Base-by-base conservation (phyloP, 1,140 invertebrate genomes). In the Bombus confusus region DNA sequence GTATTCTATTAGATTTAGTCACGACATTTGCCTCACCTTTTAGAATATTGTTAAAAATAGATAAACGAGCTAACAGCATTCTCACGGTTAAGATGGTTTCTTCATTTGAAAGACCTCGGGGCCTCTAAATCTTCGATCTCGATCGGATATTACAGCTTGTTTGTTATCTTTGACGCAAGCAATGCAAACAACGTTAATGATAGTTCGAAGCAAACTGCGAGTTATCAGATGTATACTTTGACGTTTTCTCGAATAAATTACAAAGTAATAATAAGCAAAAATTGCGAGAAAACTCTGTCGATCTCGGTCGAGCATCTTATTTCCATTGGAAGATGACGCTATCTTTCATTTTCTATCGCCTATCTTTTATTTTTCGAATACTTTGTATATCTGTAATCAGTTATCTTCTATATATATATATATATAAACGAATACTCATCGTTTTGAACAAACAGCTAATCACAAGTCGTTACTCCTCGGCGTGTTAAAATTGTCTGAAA, bases 21-120 rank as follows among this genome's bases (percentile, higher is more conserved):
- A 39, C 68, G 73, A 77, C 73, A 68, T 77, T 83, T 77, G 25
- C 81, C 47, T 83, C 81, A 77, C 81, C 81, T 83, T 77, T 77
- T 8, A 31, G n/a, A 41, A 18, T 77, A 77, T 77, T 41, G 68
- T 83, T 83, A 68, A 52, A 75, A 77, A 47, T 57, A 31, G 62
- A 68, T n/a, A 83, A 83, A 83, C 57, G 52, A 43, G 59, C 34
- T 25, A 52, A 68, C 62, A 66, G 62, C 25, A 52, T 83, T 83
- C 81, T 77, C 62, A 83, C 73, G 73, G 62, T 28, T 18, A 76
- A 34, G 73, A 64, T 31, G 18, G 59, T 37, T 57, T 76, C 81
- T 43, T 31, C 79, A n/a, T 73, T 81, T 62, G 31, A 80, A 41
- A 59, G 47, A 52, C 79, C 66, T 59, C 43, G 68, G 25, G 79